Percentiles rank a stretch among this genome's conserved stretches.
Conservation (phyloP, 2,888 invertebrate genomes). For the Eledone cirrhosa region DNA sequence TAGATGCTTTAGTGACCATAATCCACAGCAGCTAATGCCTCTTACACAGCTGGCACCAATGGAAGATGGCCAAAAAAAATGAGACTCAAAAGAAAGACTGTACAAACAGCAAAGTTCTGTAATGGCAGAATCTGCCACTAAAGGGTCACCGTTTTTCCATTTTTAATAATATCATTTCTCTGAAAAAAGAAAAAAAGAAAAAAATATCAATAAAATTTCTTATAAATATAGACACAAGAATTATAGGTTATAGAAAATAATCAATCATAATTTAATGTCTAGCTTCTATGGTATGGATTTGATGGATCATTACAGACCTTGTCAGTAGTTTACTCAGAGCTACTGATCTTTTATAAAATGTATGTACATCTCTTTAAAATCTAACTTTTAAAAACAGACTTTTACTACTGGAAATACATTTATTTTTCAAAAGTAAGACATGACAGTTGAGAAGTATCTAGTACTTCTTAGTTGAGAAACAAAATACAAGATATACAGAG, state of each 20-base stretch:
- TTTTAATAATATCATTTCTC: constrained; percentile 8
- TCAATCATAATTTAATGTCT: too few relatives aligned
- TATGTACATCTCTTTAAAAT: too few relatives aligned
- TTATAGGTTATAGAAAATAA: too few relatives aligned
- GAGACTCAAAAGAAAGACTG: neutral
- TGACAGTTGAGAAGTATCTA: neutral
- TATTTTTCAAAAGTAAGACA: neutral
- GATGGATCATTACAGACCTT: too few relatives aligned
- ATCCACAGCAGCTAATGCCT: neutral
- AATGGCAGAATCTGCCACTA: constrained; percentile 12
- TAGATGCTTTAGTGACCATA: constrained; percentile 61
- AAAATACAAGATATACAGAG: neutral
- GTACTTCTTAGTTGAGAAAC: neutral
- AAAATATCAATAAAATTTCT: neutral
- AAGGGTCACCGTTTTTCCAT: constrained; percentile 17
- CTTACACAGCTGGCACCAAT: neutral
- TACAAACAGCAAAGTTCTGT: neutral
- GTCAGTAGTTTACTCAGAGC: too few relatives aligned
- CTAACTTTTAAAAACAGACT: too few relatives aligned
- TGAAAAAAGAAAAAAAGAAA: neutral
- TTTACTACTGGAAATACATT: too few relatives aligned
- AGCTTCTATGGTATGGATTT: too few relatives aligned
- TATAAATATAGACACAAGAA: neutral
- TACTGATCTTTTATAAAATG: too few relatives aligned
- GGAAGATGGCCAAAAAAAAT: neutral